A percentile compares a stretch with the other conserved stretches of the same genome.
Evolutionary conservation across 2,888 invertebrate genomes (phyloP).

Genomic region (Parelbella ahira): DNA sequence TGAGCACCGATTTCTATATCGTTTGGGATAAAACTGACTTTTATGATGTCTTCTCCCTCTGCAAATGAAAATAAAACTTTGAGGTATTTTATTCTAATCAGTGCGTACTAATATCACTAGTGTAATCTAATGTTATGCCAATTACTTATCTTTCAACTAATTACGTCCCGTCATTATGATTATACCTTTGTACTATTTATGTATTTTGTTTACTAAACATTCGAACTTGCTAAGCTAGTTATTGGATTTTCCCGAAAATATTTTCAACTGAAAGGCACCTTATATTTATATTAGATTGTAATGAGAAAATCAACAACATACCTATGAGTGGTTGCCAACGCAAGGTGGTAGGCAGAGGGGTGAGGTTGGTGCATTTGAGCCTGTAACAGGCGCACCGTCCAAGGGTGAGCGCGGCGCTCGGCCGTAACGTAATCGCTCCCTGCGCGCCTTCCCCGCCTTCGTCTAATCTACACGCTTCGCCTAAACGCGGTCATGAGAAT

Average conservation of each 20-base stretch:
- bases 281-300: too few relatives aligned
- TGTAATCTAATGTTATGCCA: neutral
- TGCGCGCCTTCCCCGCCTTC: constrained; percentile 21
- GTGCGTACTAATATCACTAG: neutral
- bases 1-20: constrained; percentile 40
- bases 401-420: constrained; percentile 38
- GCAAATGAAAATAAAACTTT: constrained; percentile 29
- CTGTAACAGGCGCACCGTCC: constrained; percentile 42
- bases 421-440: constrained; percentile 47
- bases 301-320: too few relatives aligned
- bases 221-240: too few relatives aligned
- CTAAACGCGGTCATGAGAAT: too few relatives aligned
- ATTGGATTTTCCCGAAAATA: too few relatives aligned
- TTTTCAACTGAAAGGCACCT: too few relatives aligned
- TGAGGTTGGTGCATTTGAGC: constrained; percentile 48
- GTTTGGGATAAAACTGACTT: constrained; percentile 46
- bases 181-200: too few relatives aligned
- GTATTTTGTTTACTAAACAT: too few relatives aligned
- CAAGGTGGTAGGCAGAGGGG: constrained; percentile 49
- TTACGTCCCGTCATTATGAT: too few relatives aligned
- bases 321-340: constrained; percentile 49
- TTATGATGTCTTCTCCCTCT: constrained; percentile 45
- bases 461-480: constrained; percentile 40
- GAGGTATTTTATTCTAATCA: neutral
- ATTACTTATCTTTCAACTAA: too few relatives aligned